phyloP scores from a whole-genome alignment of 2,113 vertebrate species.

The Ibidorhyncha struthersii region DNA sequence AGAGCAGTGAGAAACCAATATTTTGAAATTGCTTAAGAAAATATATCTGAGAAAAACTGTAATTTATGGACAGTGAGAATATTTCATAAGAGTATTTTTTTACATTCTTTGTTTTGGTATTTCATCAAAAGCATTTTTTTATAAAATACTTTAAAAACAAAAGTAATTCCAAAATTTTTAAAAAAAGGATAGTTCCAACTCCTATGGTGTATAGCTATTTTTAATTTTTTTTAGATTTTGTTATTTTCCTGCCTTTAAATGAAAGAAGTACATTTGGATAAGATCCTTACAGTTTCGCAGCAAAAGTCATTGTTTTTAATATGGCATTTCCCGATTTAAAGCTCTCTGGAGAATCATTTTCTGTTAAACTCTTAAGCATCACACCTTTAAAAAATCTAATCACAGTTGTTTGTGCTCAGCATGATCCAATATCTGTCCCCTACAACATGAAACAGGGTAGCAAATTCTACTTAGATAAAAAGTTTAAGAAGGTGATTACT shows the following conservation, averaged over 20 bases:
- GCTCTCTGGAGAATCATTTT: neutral
- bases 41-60: neutral
- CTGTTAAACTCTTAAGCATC: neutral
- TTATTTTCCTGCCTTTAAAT: neutral
- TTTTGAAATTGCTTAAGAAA: neutral
- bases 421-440: neutral
- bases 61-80: neutral
- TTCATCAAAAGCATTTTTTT: rapidly evolving
- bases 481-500: neutral
- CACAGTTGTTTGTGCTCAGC: neutral
- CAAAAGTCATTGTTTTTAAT: neutral
- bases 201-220: neutral
- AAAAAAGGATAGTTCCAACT: neutral
- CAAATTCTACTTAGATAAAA: neutral
- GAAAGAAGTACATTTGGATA: neutral
- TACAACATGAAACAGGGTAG: neutral
- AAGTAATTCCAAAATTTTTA: neutral
- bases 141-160: neutral
- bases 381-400: neutral
- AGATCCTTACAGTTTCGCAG: neutral
- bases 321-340: neutral
- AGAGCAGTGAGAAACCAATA: neutral
- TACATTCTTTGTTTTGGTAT: neutral
- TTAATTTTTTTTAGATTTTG: neutral
- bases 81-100: neutral